A percentile compares a stretch with the other conserved stretches of the same genome.
phyloP scores from a whole-genome alignment of 1,140 invertebrate genomes.

The Plectus sambesii region DNA sequence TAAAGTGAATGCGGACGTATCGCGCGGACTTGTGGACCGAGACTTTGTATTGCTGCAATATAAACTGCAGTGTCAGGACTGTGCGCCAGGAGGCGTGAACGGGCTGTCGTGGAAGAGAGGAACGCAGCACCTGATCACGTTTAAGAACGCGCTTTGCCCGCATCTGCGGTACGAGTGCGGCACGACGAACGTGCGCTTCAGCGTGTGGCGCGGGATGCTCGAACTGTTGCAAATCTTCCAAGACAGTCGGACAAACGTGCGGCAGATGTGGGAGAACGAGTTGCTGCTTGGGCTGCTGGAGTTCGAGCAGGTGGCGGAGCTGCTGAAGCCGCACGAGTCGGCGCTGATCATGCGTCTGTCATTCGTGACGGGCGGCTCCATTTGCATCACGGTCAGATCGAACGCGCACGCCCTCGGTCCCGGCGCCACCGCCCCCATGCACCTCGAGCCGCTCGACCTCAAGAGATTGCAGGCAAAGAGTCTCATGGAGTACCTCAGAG shows the following conservation, averaged over 20 bases:
- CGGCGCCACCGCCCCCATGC: slow-evolving; percentile 30
- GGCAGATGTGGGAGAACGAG: slow-evolving; percentile 42
- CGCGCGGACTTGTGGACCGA: slow-evolving; percentile 29
- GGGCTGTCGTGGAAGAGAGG: no score
- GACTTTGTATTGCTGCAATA: slow-evolving; percentile 37
- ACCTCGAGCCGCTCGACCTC: slow-evolving; percentile 41
- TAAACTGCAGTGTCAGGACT: slow-evolving; percentile 42
- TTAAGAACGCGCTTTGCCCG: slow-evolving; percentile 43
- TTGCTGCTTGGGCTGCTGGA: slow-evolving; percentile 40
- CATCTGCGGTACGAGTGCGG: slow-evolving; percentile 45
- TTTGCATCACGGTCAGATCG: slow-evolving; percentile 44
- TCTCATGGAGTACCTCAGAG: slow-evolving; percentile 32
- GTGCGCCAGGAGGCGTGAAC: slow-evolving; percentile 21
- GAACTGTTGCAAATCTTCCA: slow-evolving; percentile 44
- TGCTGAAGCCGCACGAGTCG: slow-evolving; percentile 31
- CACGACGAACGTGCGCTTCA: slow-evolving; percentile 42
- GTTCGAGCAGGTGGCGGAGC: slow-evolving; percentile 40
- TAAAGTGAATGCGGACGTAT: slow-evolving; percentile 42
- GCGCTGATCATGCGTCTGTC: slow-evolving; percentile 42
- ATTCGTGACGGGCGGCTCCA: slow-evolving; percentile 44
- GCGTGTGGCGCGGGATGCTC: slow-evolving; percentile 44
- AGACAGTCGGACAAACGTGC: slow-evolving; percentile 34
- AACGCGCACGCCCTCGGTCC: slow-evolving; percentile 28
- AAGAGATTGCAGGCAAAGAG: slow-evolving; percentile 41
- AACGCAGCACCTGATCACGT: no score